Percentiles rank a stretch among this genome's conserved stretches.
phyloP scores from a whole-genome alignment of 2,113 vertebrate genomes.

The Argyrosomus japonicus region DNA sequence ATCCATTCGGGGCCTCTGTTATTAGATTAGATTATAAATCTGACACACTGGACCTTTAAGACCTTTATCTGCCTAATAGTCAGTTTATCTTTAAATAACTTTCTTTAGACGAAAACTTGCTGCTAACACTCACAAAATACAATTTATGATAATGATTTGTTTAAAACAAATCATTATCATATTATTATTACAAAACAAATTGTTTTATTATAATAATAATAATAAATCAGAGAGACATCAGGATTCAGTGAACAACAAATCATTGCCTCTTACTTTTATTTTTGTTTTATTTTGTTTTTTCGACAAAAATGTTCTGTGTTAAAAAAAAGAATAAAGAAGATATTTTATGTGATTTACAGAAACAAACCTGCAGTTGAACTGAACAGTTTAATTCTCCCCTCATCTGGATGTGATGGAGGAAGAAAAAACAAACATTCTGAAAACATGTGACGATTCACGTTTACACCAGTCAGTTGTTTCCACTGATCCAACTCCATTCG shows the following conservation, averaged over 20 bases:
- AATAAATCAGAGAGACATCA: background rate
- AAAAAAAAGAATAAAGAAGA: background rate
- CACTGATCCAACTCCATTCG: background rate
- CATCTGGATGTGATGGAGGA: background rate
- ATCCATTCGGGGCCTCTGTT: too few relatives aligned
- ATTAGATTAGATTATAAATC: too few relatives aligned
- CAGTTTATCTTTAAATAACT: background rate
- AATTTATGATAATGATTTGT: too few relatives aligned
- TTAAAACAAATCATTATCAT: too few relatives aligned
- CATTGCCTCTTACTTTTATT: background rate
- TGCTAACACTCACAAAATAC: too few relatives aligned
- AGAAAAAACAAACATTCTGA: background rate
- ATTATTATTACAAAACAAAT: too few relatives aligned
- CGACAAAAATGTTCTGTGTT: background rate
- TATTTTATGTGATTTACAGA: background rate
- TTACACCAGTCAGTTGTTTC: constrained; percentile 13
- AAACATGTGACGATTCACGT: too few relatives aligned
- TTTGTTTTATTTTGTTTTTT: background rate
- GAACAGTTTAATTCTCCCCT: background rate
- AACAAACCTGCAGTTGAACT: background rate
- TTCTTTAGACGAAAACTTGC: too few relatives aligned
- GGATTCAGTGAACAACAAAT: background rate
- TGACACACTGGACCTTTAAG: too few relatives aligned
- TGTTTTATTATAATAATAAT: background rate
- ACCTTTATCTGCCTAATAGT: background rate